Conservation (phyloP, 2,113 vertebrate genomes). For the Phyllostomus hastatus region DNA sequence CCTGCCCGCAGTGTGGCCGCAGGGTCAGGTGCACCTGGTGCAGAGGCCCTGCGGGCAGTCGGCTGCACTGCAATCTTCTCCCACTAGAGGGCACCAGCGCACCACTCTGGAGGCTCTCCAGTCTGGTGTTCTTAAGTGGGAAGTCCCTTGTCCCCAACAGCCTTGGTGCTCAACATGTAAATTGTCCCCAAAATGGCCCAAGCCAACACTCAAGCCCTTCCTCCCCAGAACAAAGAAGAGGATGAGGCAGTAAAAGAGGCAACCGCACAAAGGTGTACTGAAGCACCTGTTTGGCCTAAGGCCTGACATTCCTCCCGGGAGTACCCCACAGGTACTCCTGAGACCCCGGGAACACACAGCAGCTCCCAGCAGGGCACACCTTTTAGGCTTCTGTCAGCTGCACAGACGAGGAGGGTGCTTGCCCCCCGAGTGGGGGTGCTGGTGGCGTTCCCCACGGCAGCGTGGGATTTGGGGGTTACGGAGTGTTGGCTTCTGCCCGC, state of each 20-base stretch:
- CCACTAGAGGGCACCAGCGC: slow-evolving; percentile 75
- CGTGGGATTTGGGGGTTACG: fast-evolving
- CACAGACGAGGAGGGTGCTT: neutral
- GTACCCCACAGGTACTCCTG: neutral
- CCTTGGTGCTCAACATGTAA: neutral
- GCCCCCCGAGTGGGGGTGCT: neutral
- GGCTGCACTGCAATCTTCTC: neutral
- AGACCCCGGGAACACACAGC: neutral
- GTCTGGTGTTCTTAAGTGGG: fast-evolving
- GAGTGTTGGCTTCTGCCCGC: neutral
- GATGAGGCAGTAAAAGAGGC: neutral
- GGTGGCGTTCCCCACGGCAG: neutral
- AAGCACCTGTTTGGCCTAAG: neutral
- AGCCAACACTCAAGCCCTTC: neutral
- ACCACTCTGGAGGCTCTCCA: neutral
- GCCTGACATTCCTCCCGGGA: neutral
- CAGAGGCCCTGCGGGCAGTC: fast-evolving
- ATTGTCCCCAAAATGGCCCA: neutral
- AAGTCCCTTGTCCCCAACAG: neutral
- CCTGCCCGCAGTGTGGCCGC: too few species aligned
- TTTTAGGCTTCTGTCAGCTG: neutral
- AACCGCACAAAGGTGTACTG: neutral
- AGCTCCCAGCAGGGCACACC: neutral
- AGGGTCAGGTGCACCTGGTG: neutral
- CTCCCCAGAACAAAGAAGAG: neutral